phyloP scores from a whole-genome alignment of 2,113 vertebrate genomes.

The Empidonax alnorum region DNA sequence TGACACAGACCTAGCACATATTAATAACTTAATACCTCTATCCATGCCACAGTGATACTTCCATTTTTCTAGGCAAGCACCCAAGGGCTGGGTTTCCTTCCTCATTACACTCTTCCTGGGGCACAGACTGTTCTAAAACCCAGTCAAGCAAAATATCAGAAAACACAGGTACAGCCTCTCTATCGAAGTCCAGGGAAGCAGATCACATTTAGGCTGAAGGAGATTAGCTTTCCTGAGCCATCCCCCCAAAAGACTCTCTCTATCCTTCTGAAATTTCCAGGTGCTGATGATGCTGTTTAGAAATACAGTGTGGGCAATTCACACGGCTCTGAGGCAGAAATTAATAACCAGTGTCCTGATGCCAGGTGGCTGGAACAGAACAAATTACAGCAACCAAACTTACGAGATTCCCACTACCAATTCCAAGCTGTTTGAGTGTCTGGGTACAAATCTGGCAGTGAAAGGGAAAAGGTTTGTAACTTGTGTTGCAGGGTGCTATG shows the following conservation, averaged over 20 bases:
- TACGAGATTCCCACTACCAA: background rate
- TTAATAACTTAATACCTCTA: background rate
- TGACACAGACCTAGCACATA: background rate
- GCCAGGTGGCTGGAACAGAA: background rate
- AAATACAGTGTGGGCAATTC: background rate
- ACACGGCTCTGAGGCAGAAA: background rate
- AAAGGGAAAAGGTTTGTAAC: background rate
- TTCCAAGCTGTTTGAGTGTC: background rate
- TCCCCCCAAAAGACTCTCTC: background rate
- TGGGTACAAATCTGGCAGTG: background rate
- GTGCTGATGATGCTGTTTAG: background rate
- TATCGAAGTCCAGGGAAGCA: background rate
- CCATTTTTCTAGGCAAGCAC: slow-evolving; percentile 63
- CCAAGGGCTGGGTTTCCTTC: slow-evolving; percentile 63
- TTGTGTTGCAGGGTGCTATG: no score
- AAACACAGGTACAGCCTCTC: slow-evolving; percentile 2
- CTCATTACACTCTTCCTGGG: slow-evolving; percentile 30
- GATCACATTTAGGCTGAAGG: background rate
- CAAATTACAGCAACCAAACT: background rate
- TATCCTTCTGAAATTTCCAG: background rate
- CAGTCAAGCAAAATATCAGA: background rate
- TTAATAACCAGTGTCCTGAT: background rate
- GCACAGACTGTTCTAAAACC: slow-evolving; percentile 35
- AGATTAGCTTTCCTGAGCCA: background rate
- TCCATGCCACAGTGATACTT: background rate